Base-by-base conservation (phyloP, 2,888 invertebrate genomes). In the Agonopterix alstromeriana region DNA sequence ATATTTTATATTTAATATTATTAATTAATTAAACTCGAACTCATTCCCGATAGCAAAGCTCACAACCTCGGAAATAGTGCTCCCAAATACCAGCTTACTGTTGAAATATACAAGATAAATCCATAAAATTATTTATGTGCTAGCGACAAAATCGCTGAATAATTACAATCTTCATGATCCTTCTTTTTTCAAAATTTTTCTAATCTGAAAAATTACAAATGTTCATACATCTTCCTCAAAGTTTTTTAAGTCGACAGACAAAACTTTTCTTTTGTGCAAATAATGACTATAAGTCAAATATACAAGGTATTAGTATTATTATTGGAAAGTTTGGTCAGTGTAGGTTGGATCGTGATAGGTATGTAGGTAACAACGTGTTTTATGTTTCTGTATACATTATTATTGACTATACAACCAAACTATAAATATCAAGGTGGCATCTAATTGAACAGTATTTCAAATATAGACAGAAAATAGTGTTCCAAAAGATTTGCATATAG, bases 21-120 rank as follows among this genome's bases (percentile, higher is more conserved):
- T 75, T 74, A 76, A 73, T 70, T 73, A 80, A 73, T 70, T 73
- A 80, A 75, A 73, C 61, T 27, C 27, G 82, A 85, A 86, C 76
- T 82, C 80, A 87, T 87, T 88, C 75, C 88, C 88, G 88, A 84
- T 75, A 82, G 84, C 71, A 76, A 77, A 79, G 74, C 74, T 87
- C 87, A 87, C 87, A 87, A 88, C 87, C 85, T 78, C 86, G 87
- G 87, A 87, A 88, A 86, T 82, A 64, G 87, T 88, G 88, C 87
- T 88, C 88, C 88, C 87, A 86, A 52, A 82, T 84, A 88, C 88
- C 88, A 88, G 87, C 88, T 85, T 82, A 75, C 72, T 71, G 77
- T 76, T 73, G 71, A 76, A 67, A 70, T 73, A 73, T 78, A 82
- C 77, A 76, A 74, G 63, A 72, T 65, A 74, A 63, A 57, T 70